A percentile compares a stretch with the other conserved stretches of the same genome.
Evolutionary conservation across 2,113 vertebrate species (phyloP).

Genomic region (Sigmodon hispidus): DNA sequence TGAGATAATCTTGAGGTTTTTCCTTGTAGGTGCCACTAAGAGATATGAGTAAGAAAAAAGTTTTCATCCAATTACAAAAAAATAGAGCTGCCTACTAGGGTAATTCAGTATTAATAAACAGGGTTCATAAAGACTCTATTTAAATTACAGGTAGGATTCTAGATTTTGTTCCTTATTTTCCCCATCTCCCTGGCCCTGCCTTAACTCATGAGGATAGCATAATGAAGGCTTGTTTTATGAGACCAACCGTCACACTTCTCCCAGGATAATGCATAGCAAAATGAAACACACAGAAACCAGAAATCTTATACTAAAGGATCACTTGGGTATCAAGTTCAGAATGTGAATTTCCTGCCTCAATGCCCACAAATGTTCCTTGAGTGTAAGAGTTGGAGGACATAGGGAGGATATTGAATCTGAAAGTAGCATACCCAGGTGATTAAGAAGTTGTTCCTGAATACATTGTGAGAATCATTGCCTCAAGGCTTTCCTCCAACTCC

Average conservation of each 20-base stretch:
- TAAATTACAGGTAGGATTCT: neutral
- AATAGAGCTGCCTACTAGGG: neutral
- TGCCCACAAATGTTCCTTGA: neutral
- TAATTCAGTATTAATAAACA: neutral
- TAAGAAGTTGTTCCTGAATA: neutral
- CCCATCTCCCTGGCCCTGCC: neutral
- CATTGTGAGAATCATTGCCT: slow-evolving; percentile 7
- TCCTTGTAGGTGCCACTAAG: slow-evolving; percentile 35
- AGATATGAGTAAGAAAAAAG: neutral
- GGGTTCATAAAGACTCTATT: neutral
- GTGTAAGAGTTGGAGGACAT: fast-evolving
- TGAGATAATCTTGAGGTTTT: neutral
- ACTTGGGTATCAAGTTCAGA: neutral
- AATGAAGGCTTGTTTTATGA: neutral
- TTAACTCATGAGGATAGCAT: neutral
- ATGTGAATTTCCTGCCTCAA: neutral
- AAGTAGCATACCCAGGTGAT: neutral
- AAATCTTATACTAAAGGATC: neutral
- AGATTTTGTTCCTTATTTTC: neutral
- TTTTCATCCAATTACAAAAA: slow-evolving; percentile 28
- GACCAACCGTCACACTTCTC: neutral
- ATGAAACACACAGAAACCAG: neutral
- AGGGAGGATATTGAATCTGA: neutral
- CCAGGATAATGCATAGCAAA: neutral
- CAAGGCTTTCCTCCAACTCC: neutral